Evolutionary conservation across 1,140 invertebrate genomes (phyloP).

Genomic region (Zaprionus kolodkinae): DNA sequence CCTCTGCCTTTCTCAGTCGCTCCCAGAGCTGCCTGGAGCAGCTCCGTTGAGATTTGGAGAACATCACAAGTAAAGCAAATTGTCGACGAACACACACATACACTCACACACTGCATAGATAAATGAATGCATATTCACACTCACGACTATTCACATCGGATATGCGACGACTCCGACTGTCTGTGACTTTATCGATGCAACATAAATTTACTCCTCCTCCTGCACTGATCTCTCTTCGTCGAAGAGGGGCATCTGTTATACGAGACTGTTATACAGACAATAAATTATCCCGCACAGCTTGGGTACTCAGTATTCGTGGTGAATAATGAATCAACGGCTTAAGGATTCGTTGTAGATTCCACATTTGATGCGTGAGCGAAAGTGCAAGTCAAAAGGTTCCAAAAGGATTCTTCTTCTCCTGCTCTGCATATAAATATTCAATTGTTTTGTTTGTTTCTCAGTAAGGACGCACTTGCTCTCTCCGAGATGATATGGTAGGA

Average conservation of each 20-base stretch:
- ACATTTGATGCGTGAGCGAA: too few relatives aligned
- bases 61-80: slow-evolving; percentile 33
- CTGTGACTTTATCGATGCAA: slow-evolving; percentile 12
- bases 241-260: neutral
- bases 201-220: slow-evolving; percentile 16
- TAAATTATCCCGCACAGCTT: neutral
- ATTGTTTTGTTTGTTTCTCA: slow-evolving; percentile 31
- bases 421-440: slow-evolving; percentile 43
- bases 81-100: neutral
- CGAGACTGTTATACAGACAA: neutral
- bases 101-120: neutral
- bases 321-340: slow-evolving; percentile 21
- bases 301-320: slow-evolving; percentile 8
- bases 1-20: neutral
- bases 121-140: slow-evolving; percentile 5
- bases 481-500: neutral
- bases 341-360: neutral
- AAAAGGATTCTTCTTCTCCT: neutral
- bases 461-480: neutral
- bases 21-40: neutral
- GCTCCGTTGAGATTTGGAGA: slow-evolving; percentile 22
- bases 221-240: too few relatives aligned
- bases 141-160: slow-evolving; percentile 6
- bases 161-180: slow-evolving; percentile 1
- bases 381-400: slow-evolving; percentile 3